phyloP scores from a whole-genome alignment of 2,888 invertebrate genomes.

The Brachynemurus nebulosus region DNA sequence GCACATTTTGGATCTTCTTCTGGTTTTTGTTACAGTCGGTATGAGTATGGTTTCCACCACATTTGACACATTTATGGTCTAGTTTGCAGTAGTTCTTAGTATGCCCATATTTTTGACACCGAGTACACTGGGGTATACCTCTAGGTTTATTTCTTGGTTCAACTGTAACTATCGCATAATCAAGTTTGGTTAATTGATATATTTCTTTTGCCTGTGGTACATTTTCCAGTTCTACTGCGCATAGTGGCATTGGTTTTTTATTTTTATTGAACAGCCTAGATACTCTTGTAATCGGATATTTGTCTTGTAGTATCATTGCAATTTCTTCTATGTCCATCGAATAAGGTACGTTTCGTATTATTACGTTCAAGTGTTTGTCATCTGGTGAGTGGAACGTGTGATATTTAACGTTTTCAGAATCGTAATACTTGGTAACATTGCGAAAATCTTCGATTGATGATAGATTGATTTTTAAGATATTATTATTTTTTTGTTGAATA shows the following conservation, averaged over 20 bases:
- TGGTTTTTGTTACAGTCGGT: slow-evolving; percentile 1
- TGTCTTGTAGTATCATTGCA: not conserved
- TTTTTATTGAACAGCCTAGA: slow-evolving; percentile 1
- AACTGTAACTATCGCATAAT: slow-evolving; percentile 5
- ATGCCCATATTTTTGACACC: slow-evolving; percentile 6
- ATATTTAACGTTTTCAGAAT: slow-evolving; percentile 5
- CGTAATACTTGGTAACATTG: slow-evolving; percentile 8
- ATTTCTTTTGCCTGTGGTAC: slow-evolving; percentile 4
- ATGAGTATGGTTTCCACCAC: slow-evolving; percentile 4
- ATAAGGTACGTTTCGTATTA: slow-evolving; percentile 7
- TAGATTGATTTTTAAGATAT: slow-evolving; percentile 6
- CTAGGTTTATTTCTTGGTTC: too few species aligned
- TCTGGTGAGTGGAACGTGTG: slow-evolving; percentile 4
- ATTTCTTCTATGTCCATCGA: slow-evolving; percentile 8
- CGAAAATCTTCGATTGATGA: slow-evolving; percentile 6
- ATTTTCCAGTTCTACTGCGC: slow-evolving; percentile 4
- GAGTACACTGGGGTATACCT: too few species aligned
- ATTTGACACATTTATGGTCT: slow-evolving; percentile 11
- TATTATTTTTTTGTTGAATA: slow-evolving; percentile 5
- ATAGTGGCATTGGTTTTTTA: slow-evolving; percentile 3
- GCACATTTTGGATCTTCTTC: slow-evolving; percentile 6
- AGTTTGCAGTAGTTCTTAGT: slow-evolving; percentile 8
- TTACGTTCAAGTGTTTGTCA: not conserved
- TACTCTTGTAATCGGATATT: slow-evolving; percentile 4
- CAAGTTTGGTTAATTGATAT: slow-evolving; percentile 2